phyloP scores from a whole-genome alignment of 2,888 invertebrate genomes.

The Acronicta leporina region DNA sequence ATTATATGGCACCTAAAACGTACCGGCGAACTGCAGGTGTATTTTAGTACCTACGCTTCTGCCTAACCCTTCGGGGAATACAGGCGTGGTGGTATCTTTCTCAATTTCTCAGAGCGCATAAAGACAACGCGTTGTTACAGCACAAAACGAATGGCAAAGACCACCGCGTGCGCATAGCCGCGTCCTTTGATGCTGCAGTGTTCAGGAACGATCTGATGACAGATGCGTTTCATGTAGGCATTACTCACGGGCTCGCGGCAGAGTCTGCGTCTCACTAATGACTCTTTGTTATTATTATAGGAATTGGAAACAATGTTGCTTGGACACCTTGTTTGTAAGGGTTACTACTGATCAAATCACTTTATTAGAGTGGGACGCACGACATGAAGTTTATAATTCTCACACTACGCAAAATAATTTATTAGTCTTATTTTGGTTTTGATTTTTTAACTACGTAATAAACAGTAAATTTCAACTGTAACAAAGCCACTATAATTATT shows the following conservation, averaged over 20 bases:
- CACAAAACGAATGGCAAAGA: constrained; percentile 47
- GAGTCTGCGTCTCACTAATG: constrained; percentile 38
- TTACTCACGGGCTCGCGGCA: constrained; percentile 37
- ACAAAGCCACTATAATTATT: too few relatives aligned
- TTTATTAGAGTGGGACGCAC: too few relatives aligned
- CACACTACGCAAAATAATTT: too few relatives aligned
- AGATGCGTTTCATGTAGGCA: constrained; percentile 53
- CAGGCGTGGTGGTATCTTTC: too few relatives aligned
- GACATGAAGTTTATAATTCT: too few relatives aligned
- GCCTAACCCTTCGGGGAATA: too few relatives aligned
- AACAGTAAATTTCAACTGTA: too few relatives aligned
- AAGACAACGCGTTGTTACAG: constrained; percentile 44
- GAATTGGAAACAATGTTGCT: constrained; percentile 30
- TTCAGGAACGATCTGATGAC: constrained; percentile 49
- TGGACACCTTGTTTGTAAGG: background rate
- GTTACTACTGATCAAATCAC: background rate
- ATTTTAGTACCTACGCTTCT: too few relatives aligned
- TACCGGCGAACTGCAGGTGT: too few relatives aligned
- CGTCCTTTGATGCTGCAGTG: constrained; percentile 51
- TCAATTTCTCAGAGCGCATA: constrained; percentile 42
- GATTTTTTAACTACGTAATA: too few relatives aligned
- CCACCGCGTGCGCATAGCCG: constrained; percentile 53
- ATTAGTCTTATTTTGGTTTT: too few relatives aligned
- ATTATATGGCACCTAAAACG: too few relatives aligned
- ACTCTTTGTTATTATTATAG: constrained; percentile 41